These are phyloP conservation scores for Romanogobio albipinnatus DNA, from an alignment of 2,113 vertebrate species.

Conservation along the genomic window DNA sequence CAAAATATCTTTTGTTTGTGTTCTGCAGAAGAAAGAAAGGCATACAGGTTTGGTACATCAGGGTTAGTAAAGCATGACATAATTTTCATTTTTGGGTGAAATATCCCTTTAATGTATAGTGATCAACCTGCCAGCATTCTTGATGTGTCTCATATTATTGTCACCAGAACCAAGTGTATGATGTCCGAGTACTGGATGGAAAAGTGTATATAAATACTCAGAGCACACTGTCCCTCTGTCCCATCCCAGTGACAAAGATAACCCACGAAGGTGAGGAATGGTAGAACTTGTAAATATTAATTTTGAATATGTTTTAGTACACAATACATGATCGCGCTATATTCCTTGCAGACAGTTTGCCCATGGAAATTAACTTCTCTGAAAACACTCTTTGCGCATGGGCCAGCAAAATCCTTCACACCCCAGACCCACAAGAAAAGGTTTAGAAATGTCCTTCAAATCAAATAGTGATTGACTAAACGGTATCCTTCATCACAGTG, in stretches of 20 bases:
- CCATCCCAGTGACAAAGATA: constrained; percentile 48
- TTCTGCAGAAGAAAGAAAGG: background rate
- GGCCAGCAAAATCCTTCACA: constrained; percentile 70
- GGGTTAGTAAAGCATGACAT: background rate
- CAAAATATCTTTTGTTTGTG: background rate
- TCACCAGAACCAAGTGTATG: constrained; percentile 69
- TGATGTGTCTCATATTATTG: background rate
- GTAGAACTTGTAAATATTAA: background rate
- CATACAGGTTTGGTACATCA: background rate
- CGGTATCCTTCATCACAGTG: background rate
- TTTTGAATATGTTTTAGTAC: background rate
- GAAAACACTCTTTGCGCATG: constrained; percentile 68
- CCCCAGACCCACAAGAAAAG: constrained; percentile 71
- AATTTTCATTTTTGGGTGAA: background rate
- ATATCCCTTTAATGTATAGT: background rate
- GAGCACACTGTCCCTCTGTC: constrained; percentile 60
- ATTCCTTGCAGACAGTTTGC: constrained; percentile 22
- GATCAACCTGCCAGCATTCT: background rate
- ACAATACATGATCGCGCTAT: background rate
- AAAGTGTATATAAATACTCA: constrained; percentile 70
- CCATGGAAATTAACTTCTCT: constrained; percentile 35
- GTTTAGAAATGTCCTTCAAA: constrained; percentile 46
- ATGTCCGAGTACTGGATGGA: constrained; percentile 64
- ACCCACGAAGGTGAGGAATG: constrained; percentile 53
- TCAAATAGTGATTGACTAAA: background rate